Evolutionary conservation across 2,113 vertebrate species (phyloP).

Genomic region (Ceyx cyanopectus): DNA sequence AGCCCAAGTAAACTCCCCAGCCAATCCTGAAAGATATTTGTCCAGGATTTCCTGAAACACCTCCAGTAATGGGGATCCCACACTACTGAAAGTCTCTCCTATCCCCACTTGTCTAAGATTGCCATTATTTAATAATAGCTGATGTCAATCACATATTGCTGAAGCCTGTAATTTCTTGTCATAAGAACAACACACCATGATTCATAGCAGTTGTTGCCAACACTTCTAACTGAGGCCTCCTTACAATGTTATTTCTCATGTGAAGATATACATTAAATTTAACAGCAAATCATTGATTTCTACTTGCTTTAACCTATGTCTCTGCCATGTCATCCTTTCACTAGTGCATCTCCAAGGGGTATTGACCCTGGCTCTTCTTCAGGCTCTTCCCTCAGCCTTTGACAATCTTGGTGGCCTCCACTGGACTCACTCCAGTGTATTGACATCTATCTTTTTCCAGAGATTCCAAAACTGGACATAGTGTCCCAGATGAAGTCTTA

Average conservation of each 20-base stretch:
- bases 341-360: background rate
- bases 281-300: background rate
- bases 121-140: background rate
- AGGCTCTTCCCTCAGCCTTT: background rate
- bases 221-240: background rate
- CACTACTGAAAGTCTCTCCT: background rate
- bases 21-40: background rate
- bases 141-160: background rate
- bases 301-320: background rate
- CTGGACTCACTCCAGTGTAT: background rate
- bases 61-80: background rate
- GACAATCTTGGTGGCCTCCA: too few species aligned
- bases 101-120: rapidly evolving
- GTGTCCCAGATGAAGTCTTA: background rate
- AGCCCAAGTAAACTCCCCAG: background rate
- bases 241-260: background rate
- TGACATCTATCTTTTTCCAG: background rate
- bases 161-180: background rate
- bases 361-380: background rate
- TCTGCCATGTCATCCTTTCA: background rate
- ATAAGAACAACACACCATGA: background rate
- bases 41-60: background rate
- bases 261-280: background rate
- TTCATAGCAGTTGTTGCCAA: background rate
- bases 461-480: background rate